Base-by-base conservation (phyloP, 2,113 vertebrate genomes). In the Saimiri boliviensis region DNA sequence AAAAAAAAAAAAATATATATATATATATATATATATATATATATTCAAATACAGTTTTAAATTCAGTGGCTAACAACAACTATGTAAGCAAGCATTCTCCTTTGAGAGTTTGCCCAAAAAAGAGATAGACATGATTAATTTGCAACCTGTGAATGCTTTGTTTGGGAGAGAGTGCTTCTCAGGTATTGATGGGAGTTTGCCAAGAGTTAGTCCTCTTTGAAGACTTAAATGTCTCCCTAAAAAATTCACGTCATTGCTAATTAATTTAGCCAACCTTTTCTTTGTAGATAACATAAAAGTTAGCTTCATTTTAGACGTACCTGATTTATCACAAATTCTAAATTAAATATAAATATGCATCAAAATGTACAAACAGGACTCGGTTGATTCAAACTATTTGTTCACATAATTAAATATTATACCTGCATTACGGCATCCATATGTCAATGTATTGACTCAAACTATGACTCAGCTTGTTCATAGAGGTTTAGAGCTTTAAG, bases 361-460 rank as follows among this genome's bases (percentile, higher is more conserved):
- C 80, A 87, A 80, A 93, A 76, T 25, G 19, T 63, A 85, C 52
- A 91, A 91, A 82, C 63, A 94, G 19, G 42, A 89, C 74, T 92
- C 27, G 74, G 27, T 82, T 5, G 32, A 74, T 49, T 74, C 77
- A 76, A 94, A 70, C 49, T 81, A 58, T 87, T 70, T 85, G 52
- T 56, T 88, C 66, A 93, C 25, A 68, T 77, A 95, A 70, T 40
- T 95, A 93, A 89, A 94, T 90, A 68, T 79, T 83, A 52, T 56
- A 60, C 81, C 54, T 86, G 45, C 42, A 79, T 95, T 71, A 86
- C 25, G 91, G 27, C 80, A 91, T 42, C 74, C 23, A 45, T 85
- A 83, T 84, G 17, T 90, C 80, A 68, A 91, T 52, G 42, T 89
- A 71, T 42, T 95, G 40, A 89, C 63, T 91, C 79, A 70, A 12